These are phyloP conservation scores for Aegithalos caudatus DNA, from an alignment of 2,113 vertebrate genomes.

Conservation along the genomic window DNA sequence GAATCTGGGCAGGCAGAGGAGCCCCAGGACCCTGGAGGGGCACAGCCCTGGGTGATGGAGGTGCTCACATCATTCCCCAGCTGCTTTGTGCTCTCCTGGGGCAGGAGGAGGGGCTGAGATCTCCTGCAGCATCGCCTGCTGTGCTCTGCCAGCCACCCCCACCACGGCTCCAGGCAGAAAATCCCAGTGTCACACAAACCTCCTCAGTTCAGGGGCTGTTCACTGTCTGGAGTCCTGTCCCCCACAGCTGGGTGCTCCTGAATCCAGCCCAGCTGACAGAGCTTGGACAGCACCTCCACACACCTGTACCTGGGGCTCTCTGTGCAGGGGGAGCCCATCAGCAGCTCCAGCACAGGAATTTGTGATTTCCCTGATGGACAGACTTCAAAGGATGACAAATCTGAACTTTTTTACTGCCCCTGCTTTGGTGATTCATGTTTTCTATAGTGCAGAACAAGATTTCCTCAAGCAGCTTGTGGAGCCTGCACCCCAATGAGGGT, in stretches of 20 bases:
- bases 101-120: neutral
- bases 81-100: neutral
- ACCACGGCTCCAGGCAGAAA: neutral
- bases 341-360: neutral
- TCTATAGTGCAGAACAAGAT: neutral
- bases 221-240: neutral
- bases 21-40: neutral
- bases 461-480: neutral
- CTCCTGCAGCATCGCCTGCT: neutral
- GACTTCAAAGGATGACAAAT: neutral
- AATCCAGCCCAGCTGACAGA: neutral
- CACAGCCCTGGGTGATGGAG: neutral
- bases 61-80: neutral
- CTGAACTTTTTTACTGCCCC: neutral
- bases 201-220: neutral
- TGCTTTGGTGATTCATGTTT: neutral
- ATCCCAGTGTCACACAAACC: neutral
- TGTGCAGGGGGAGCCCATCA: neutral
- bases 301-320: neutral
- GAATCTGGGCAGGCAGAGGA: neutral
- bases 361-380: neutral
- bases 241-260: neutral
- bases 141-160: neutral
- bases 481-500: rapidly evolving
- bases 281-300: neutral